A percentile compares a stretch with the other conserved stretches of the same genome.
These are phyloP conservation scores for Papilio polyxenes DNA, from an alignment of 1,140 invertebrate genomes.

Conservation along the genomic window DNA sequence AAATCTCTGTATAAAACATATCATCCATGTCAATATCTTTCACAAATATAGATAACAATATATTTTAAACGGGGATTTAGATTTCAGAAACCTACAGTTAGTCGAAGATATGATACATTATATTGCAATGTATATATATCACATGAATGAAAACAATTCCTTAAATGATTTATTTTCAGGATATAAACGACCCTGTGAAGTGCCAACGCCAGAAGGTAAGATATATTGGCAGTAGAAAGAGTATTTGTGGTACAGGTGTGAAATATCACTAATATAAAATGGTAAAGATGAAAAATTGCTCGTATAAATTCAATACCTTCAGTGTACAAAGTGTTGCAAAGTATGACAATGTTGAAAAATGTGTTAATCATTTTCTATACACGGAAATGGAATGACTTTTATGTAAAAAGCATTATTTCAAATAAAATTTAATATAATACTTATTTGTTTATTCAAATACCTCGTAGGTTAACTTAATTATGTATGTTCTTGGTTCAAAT, in stretches of 20 bases:
- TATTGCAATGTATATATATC: background rate
- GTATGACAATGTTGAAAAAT: constrained; percentile 16
- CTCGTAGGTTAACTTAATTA: too few relatives aligned
- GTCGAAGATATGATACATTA: too few relatives aligned
- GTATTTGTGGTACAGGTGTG: constrained; percentile 37
- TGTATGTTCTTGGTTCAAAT: too few relatives aligned
- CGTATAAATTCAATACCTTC: constrained; percentile 30
- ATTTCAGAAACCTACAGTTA: too few relatives aligned
- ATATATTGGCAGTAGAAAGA: constrained; percentile 30
- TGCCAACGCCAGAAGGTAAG: constrained; percentile 28
- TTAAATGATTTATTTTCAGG: constrained; percentile 16
- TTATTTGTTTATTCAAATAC: too few relatives aligned
- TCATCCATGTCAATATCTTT: too few relatives aligned
- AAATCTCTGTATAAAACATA: too few relatives aligned
- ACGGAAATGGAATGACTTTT: background rate
- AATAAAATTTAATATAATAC: too few relatives aligned
- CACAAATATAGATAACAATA: too few relatives aligned
- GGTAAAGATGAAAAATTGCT: constrained; percentile 29
- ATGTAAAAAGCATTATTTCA: background rate
- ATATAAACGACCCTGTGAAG: constrained; percentile 26
- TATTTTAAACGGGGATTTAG: too few relatives aligned
- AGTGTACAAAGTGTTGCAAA: background rate
- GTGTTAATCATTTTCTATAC: background rate
- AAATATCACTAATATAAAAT: constrained; percentile 37
- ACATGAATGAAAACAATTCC: background rate